Evolutionary conservation across 1,140 invertebrate species (phyloP), one percentile per base, ranked within the genome.

Genomic region (Scaptomyza pallida): DNA sequence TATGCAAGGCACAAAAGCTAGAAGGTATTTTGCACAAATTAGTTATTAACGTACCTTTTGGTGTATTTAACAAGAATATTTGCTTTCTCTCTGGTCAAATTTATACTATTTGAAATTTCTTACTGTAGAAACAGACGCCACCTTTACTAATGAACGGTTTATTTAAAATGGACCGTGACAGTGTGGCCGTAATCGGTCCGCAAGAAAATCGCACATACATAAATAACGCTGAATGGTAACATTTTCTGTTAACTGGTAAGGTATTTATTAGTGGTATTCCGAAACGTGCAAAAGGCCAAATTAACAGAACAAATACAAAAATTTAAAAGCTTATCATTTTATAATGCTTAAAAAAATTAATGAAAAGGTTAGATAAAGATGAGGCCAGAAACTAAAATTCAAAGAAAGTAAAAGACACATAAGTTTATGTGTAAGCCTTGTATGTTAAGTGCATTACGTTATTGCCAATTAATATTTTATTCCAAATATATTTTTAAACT

Each of bases 101-200:
- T 17, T 19, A n/a, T 23, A 40, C 35, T 26, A 45, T 41, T 35
- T 5, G 13, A 19, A 30, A 52, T 35, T 51, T 44, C 37, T 35
- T 43, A 57, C 60, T 40, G 61, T 30, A 23, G 35, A 51, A 65
- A 59, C 30, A 40, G 68, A 64, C 61, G 61, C 61, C 19, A 65
- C 68, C 68, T 71, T 57, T 15, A 35, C n/a, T 26, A 71, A 57
- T 65, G 68, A 71, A 71, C 68, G 68, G 68, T 71, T 71, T 71
- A 71, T 71, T 71, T 71, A 64, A 71, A 71, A 71, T 71, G 68
- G 67, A 43, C 43, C 9, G 5, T 1, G 4, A 2, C 10, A 56
- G 35, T 55, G 67, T 70, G 61, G 15, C 67, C 60, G 67, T 48
- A 48, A 2, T 1, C 0, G 2, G 1, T 13, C 8, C 12, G 10